Evolutionary conservation across 1,140 invertebrate genomes (phyloP).

Genomic region (Caerostris darwini): DNA sequence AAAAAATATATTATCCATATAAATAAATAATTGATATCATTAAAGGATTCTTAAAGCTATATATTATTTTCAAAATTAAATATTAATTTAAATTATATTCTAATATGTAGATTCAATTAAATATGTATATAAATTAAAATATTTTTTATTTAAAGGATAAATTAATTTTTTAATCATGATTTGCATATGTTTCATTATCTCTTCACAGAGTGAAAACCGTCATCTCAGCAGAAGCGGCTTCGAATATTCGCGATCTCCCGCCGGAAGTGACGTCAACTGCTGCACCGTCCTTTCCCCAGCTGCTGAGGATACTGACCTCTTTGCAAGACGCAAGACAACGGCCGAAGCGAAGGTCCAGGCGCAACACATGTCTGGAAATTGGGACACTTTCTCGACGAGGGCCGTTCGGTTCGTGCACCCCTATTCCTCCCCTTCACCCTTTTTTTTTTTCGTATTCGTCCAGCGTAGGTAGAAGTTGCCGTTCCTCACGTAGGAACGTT

Average conservation of each 20-base stretch:
- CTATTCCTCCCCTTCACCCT: neutral
- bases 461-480: neutral
- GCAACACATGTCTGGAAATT: constrained; percentile 45
- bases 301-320: neutral
- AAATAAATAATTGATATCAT: too few relatives aligned
- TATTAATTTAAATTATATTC: too few relatives aligned
- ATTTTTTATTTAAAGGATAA: too few relatives aligned
- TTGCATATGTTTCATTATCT: too few relatives aligned
- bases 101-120: too few relatives aligned
- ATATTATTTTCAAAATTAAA: too few relatives aligned
- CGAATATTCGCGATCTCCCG: neutral
- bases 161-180: too few relatives aligned
- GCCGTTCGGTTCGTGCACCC: neutral
- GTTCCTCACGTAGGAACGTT: neutral
- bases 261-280: constrained; percentile 33
- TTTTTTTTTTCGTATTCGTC: neutral
- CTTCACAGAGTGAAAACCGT: neutral
- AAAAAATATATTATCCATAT: too few relatives aligned
- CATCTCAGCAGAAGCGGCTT: neutral
- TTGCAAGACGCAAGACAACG: constrained; percentile 17
- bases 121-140: too few relatives aligned
- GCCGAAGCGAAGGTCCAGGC: constrained; percentile 49
- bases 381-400: constrained; percentile 36
- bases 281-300: constrained; percentile 8
- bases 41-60: too few relatives aligned